These are phyloP conservation scores for Cantharis rustica DNA, from an alignment of 2,888 invertebrate species.

Conservation along the genomic window DNA sequence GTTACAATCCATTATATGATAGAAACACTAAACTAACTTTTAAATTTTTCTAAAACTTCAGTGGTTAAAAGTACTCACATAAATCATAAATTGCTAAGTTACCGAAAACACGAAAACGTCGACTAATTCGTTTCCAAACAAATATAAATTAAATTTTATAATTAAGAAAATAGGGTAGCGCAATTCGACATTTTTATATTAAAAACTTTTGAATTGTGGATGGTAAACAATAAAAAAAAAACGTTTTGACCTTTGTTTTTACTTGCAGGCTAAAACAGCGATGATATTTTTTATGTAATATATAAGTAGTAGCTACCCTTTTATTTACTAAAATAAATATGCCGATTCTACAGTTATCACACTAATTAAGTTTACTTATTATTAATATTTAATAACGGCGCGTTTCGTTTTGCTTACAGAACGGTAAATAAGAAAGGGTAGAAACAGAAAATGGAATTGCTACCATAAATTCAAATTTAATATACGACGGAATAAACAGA, in stretches of 20 bases:
- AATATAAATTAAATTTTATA: background rate
- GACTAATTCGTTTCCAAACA: background rate
- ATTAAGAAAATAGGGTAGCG: background rate
- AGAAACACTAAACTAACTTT: constrained; percentile 1
- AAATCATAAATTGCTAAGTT: background rate
- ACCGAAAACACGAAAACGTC: background rate
- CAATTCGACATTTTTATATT: background rate
- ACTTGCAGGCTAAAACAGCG: background rate
- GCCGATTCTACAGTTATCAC: constrained; percentile 14
- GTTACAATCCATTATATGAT: constrained; percentile 3
- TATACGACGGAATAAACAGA: constrained; percentile 21
- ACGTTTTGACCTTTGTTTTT: background rate
- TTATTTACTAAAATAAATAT: constrained; percentile 6
- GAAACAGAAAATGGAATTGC: constrained; percentile 21
- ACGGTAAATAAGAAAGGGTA: constrained; percentile 18
- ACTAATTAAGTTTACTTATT: constrained; percentile 20
- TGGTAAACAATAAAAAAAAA: background rate
- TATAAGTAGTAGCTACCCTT: background rate
- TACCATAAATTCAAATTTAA: constrained; percentile 21
- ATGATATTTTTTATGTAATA: background rate
- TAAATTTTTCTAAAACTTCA: constrained; percentile 3
- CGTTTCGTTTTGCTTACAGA: constrained; percentile 15
- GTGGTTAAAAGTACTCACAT: background rate
- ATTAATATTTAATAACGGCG: constrained; percentile 18
- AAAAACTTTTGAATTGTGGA: background rate